phyloP scores from a whole-genome alignment of 2,888 invertebrate species.

The Lamellibrachia satsuma region DNA sequence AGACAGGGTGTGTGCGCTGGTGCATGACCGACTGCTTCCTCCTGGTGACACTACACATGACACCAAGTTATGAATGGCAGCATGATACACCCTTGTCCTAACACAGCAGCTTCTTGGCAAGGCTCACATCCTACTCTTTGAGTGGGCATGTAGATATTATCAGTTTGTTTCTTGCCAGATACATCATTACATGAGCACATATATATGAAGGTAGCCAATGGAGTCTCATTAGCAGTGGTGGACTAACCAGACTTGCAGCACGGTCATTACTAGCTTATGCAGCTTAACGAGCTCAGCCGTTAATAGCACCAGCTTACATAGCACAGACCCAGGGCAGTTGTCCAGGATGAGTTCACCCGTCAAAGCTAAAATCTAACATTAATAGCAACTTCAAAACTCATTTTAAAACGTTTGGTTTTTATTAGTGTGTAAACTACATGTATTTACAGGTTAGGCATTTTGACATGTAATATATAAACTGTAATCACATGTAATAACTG shows the following conservation, averaged over 20 bases:
- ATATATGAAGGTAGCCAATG: neutral
- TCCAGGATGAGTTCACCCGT: neutral
- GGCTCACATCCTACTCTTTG: neutral
- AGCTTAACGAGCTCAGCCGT: neutral
- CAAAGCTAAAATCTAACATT: neutral
- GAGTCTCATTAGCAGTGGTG: neutral
- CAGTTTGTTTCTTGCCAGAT: neutral
- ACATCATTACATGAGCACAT: neutral
- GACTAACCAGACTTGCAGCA: neutral
- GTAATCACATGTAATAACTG: neutral
- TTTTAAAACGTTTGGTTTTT: neutral
- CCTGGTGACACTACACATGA: neutral
- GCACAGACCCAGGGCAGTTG: neutral
- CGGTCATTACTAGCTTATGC: neutral
- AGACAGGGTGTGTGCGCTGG: neutral
- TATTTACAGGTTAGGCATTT: neutral
- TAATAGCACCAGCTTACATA: neutral
- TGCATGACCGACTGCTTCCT: neutral
- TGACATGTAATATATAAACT: neutral
- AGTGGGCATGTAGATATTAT: neutral
- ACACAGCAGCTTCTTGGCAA: neutral
- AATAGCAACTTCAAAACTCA: neutral
- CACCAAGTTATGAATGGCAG: neutral
- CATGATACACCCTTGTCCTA: neutral
- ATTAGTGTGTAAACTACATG: neutral